These are phyloP conservation scores for Microctenopoma steveboyesi DNA, from an alignment of 2,797 vertebrate genomes.

Conservation along the genomic window DNA sequence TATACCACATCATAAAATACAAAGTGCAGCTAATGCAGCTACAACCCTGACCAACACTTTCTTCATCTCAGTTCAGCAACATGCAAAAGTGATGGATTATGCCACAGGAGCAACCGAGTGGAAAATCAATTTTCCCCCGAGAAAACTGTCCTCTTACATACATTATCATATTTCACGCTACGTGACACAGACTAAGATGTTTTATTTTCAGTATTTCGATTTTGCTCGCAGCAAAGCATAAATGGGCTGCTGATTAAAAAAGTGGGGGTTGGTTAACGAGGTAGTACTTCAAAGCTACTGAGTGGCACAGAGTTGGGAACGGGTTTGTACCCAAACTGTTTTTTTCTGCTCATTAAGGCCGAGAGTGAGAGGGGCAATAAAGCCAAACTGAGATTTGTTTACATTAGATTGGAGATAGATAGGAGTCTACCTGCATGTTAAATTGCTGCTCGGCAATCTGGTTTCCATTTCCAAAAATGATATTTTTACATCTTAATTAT, in stretches of 20 bases:
- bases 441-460: slow-evolving; percentile 6
- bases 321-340: slow-evolving; percentile 22
- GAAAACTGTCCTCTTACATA: slow-evolving; percentile 54
- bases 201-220: slow-evolving; percentile 66
- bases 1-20: neutral
- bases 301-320: slow-evolving; percentile 6
- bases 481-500: slow-evolving; percentile 3
- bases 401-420: neutral
- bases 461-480: neutral
- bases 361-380: neutral
- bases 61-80: slow-evolving; percentile 27
- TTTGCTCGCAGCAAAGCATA: slow-evolving; percentile 51
- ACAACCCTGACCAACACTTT: slow-evolving; percentile 30
- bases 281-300: slow-evolving; percentile 47
- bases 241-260: slow-evolving; percentile 55
- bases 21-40: slow-evolving; percentile 17
- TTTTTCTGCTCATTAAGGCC: slow-evolving; percentile 45
- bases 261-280: slow-evolving; percentile 54
- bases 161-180: slow-evolving; percentile 67
- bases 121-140: slow-evolving; percentile 63
- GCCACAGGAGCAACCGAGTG: slow-evolving; percentile 27
- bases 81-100: slow-evolving; percentile 63
- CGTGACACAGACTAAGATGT: slow-evolving; percentile 52
- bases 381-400: slow-evolving; percentile 17
- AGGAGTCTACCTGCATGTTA: neutral